These are phyloP conservation scores for Aplysina aerophoba DNA, from an alignment of 37 sponge, comb jelly and placozoan species.

Conservation along the genomic window DNA sequence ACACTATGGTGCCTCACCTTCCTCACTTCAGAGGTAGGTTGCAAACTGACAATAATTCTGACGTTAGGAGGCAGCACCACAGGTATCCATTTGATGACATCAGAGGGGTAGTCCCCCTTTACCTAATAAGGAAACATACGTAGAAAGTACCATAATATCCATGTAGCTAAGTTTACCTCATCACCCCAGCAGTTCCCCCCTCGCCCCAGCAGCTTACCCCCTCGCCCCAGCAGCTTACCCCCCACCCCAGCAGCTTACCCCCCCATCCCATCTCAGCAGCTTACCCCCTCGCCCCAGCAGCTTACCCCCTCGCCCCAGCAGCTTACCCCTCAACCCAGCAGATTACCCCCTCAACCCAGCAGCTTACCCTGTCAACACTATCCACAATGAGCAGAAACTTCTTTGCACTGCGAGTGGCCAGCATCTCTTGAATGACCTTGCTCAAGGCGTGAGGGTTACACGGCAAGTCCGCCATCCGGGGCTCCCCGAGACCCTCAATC, in stretches of 20 bases:
- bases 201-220: too few species aligned
- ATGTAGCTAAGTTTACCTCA: background rate
- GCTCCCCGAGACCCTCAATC: conserved; percentile 28
- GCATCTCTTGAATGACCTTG: conserved; percentile 25
- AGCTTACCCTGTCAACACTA: conserved; percentile 44
- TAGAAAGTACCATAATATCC: background rate
- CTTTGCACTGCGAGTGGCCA: conserved; percentile 2
- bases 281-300: too few species aligned
- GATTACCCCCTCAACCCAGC: background rate
- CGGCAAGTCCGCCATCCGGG: background rate
- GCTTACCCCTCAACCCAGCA: too few species aligned
- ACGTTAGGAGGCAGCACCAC: conserved; percentile 28
- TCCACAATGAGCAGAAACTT: conserved; percentile 36
- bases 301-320: too few species aligned
- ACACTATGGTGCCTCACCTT: background rate
- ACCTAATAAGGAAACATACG: conserved; percentile 21
- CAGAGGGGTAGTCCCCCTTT: conserved; percentile 30
- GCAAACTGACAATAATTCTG: conserved; percentile 34
- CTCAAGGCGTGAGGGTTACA: conserved; percentile 21
- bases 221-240: too few species aligned
- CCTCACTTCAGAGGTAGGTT: conserved; percentile 28
- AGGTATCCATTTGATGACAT: conserved; percentile 52
- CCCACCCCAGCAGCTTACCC: too few species aligned
- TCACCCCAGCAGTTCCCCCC: background rate
- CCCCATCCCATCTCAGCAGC: too few species aligned